These are phyloP conservation scores for Drosophila picticornis DNA, from an alignment of 2,888 invertebrate genomes.

Conservation along the genomic window DNA sequence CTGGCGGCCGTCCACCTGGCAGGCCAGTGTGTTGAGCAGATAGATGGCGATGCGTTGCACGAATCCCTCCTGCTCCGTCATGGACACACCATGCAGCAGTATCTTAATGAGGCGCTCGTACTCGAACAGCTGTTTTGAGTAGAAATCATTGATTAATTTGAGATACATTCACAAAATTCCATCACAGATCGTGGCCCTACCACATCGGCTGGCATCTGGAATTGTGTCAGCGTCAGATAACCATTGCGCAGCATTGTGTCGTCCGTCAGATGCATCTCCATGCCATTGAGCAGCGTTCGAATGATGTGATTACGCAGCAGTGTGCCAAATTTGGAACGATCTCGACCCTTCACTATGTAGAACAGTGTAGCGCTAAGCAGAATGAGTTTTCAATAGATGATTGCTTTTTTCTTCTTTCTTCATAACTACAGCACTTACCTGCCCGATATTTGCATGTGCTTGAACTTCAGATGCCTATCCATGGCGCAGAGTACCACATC, in stretches of 20 bases:
- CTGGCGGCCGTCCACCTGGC: constrained; percentile 97
- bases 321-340: constrained; percentile 90
- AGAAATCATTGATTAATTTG: background rate
- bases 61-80: constrained; percentile 94
- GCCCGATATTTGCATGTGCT: constrained; percentile 96
- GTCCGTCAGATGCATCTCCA: constrained; percentile 94
- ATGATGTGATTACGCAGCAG: constrained; percentile 92
- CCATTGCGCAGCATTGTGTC: constrained; percentile 98
- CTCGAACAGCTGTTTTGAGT: constrained; percentile 91
- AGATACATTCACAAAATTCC: background rate
- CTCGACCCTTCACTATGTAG: constrained; percentile 96
- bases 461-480: constrained; percentile 93
- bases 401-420: background rate
- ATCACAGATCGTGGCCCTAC: constrained; percentile 85
- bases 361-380: constrained; percentile 93
- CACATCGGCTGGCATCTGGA: constrained; percentile 97
- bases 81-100: constrained; percentile 92
- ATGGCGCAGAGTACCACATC: constrained; percentile 95
- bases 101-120: constrained; percentile 94
- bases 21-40: constrained; percentile 96
- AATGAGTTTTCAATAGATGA: background rate
- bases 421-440: constrained; percentile 86
- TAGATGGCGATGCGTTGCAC: constrained; percentile 98
- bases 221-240: constrained; percentile 96
- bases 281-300: constrained; percentile 93